Base-by-base conservation (phyloP, 2,888 invertebrate species). In the Meghimatium bilineatum region DNA sequence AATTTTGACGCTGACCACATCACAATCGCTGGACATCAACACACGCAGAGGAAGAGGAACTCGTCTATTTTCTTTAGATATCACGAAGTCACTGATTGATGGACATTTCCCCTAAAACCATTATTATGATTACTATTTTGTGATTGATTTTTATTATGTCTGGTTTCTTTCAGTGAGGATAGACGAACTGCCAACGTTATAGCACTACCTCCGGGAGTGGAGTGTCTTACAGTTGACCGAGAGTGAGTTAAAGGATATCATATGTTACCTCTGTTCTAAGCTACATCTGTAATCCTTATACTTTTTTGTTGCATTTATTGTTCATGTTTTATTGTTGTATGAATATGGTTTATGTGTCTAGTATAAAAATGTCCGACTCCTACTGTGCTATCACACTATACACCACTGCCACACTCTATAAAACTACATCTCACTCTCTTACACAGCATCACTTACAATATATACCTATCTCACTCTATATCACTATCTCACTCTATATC, bases 151-250 rank as follows among this genome's bases (percentile, higher is more conserved):
- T 1, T 1, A 14, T 38, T 8, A 1, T 26, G 6, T 5, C 2
- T 38, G 26, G 8, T 10, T 71, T 23, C 23, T 78, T 78, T 29
- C 86, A 94, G 91, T 85, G 97, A 97, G 88, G 97, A 97, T 92
- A 94, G 95, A 72, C 95, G 98, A 56, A 96, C 98, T 78, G 98
- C 98, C 14, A 97, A 97, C 87, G 97, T 98, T 34, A 97, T 97
- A 74, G 98, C 98, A 0, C 95, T 97, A 91, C 96, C 80, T 95
- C 97, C 36, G 95, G 97, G 86, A 95, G 97, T 80, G 95, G 98
- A 94, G 88, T 98, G 98, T 90, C 95, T 98, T 34, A 97, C 97
- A 0, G 94, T 98, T 34, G 97, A 97, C 89, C 95, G 97, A 94
- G 96, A 96, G 97, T 97, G 94, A 94, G 95, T 94, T 56, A 32